These are phyloP conservation scores for Erebia palarica DNA, from an alignment of 2,888 invertebrate species.

Conservation along the genomic window DNA sequence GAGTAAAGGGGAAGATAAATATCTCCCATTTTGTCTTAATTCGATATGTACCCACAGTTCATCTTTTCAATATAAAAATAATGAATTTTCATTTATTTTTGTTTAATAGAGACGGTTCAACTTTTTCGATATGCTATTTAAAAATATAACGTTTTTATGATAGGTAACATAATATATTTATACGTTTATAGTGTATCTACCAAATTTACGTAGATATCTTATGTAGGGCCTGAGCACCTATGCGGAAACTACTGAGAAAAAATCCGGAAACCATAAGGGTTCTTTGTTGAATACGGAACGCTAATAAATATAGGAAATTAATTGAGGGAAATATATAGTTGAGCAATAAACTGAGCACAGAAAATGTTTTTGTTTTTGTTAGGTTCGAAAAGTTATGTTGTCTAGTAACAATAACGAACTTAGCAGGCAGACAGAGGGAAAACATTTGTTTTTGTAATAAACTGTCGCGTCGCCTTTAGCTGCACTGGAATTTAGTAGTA, in stretches of 20 bases:
- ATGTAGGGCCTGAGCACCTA: background rate
- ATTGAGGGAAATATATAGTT: slow-evolving; percentile 4
- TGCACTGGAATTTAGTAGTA: slow-evolving; percentile 6
- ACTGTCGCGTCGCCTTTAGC: slow-evolving; percentile 37
- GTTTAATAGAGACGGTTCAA: background rate
- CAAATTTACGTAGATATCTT: no score
- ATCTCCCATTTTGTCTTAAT: slow-evolving; percentile 38
- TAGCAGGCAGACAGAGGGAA: slow-evolving; percentile 37
- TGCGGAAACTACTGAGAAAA: background rate
- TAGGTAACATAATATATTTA: no score
- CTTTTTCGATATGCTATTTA: background rate
- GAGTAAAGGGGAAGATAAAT: slow-evolving; percentile 47
- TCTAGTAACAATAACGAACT: slow-evolving; percentile 36
- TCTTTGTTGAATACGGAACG: no score
- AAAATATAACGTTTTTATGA: no score
- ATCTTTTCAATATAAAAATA: slow-evolving; percentile 8
- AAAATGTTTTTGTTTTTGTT: slow-evolving; percentile 24
- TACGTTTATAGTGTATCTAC: no score
- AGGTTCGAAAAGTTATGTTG: slow-evolving; percentile 27
- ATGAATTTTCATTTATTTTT: background rate
- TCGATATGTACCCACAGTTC: slow-evolving; percentile 31
- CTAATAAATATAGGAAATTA: background rate
- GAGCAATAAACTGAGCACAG: slow-evolving; percentile 14
- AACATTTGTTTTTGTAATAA: slow-evolving; percentile 40
- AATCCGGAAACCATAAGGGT: no score